Conservation (phyloP, 2,888 invertebrate genomes). For the Resseliella maxima region DNA sequence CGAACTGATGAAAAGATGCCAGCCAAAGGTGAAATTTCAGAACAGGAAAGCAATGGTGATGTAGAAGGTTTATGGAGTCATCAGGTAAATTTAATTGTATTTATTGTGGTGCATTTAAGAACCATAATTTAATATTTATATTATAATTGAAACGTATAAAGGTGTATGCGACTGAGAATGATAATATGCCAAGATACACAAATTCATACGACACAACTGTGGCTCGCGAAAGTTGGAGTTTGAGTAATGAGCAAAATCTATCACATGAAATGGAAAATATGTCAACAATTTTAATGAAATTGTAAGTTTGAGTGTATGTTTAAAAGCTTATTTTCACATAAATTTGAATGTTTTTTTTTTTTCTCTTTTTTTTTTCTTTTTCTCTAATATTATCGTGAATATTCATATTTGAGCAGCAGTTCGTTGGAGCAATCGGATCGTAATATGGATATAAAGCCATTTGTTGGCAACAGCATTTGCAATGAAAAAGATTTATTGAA, state of each 20-base stretch:
- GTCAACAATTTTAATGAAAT: conserved; percentile 56
- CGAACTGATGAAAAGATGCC: conserved; percentile 90
- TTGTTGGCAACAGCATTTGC: background rate
- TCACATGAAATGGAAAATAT: conserved; percentile 59
- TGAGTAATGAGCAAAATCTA: conserved; percentile 64
- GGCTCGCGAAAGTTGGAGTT: conserved; percentile 62
- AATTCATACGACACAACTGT: conserved; percentile 61
- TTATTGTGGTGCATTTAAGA: background rate
- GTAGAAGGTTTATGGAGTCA: conserved; percentile 80
- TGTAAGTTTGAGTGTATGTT: conserved; percentile 55
- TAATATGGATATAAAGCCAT: conserved; percentile 52
- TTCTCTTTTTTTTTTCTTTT: background rate
- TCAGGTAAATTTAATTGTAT: conserved; percentile 69
- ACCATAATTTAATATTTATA: too few relatives aligned
- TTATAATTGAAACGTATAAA: too few relatives aligned
- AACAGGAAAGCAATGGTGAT: conserved; percentile 86
- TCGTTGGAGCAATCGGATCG: conserved; percentile 36
- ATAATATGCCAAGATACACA: conserved; percentile 57
- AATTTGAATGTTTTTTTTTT: background rate
- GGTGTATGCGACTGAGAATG: conserved; percentile 35
- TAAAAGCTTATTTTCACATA: background rate
- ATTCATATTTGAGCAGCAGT: conserved; percentile 28
- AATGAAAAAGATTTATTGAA: background rate
- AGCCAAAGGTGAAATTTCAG: conserved; percentile 85
- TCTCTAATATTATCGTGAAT: background rate